These are phyloP conservation scores for Camponotus floridanus DNA, from an alignment of 1,140 invertebrate genomes.

Conservation along the genomic window DNA sequence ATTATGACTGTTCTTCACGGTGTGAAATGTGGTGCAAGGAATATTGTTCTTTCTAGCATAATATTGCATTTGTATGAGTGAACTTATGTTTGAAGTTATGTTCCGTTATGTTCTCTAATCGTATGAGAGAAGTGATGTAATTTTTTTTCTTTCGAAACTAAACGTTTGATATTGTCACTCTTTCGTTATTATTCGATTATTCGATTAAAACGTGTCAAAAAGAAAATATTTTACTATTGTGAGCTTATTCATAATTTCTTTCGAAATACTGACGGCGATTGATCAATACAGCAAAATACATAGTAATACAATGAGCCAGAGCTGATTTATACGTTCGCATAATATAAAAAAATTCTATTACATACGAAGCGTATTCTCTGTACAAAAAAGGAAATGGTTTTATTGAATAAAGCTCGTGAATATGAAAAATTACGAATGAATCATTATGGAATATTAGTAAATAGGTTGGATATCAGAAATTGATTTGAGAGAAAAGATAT, in stretches of 20 bases:
- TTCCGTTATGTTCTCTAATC: neutral
- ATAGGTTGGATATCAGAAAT: neutral
- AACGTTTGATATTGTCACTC: neutral
- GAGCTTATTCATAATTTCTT: conserved; percentile 1
- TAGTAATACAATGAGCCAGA: neutral
- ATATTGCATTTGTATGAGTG: neutral
- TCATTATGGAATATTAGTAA: too few species aligned
- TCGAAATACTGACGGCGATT: conserved; percentile 14
- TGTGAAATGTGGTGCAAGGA: conserved; percentile 11
- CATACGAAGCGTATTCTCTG: neutral
- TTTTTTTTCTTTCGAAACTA: neutral
- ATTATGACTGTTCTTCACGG: conserved; percentile 56
- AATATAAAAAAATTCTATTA: neutral
- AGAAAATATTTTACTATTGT: neutral
- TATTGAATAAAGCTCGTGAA: conserved; percentile 9
- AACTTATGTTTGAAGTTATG: neutral
- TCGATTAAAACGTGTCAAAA: neutral
- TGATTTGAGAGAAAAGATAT: neutral
- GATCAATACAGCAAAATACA: conserved; percentile 27
- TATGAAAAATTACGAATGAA: neutral
- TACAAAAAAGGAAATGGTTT: conserved; percentile 21
- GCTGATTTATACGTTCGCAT: neutral
- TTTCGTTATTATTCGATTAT: neutral
- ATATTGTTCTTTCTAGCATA: neutral
- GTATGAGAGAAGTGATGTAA: neutral